These are phyloP conservation scores for Bilobella aurantiaca DNA, from an alignment of 1,140 invertebrate genomes.

Conservation along the genomic window DNA sequence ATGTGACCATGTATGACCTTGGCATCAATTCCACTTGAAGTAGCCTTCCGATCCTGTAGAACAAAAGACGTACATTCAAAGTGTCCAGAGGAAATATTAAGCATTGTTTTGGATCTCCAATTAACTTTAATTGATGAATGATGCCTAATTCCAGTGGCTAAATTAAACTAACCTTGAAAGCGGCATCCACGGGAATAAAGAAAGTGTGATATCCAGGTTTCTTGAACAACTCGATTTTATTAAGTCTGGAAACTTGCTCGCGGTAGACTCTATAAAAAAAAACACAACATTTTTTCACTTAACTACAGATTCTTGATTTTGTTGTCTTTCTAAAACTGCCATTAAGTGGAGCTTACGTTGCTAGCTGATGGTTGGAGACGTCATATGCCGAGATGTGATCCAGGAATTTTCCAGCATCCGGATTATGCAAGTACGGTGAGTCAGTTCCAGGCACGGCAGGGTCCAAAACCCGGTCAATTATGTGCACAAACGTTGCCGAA, in stretches of 20 bases:
- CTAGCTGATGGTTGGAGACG: conserved; percentile 10
- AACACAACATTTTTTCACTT: not conserved
- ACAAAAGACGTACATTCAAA: not conserved
- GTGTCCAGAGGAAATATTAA: not conserved
- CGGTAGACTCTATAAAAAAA: not conserved
- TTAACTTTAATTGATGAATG: not conserved
- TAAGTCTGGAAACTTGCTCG: conserved; percentile 55
- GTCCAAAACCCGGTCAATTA: conserved; percentile 20
- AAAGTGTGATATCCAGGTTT: conserved; percentile 69
- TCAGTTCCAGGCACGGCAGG: conserved; percentile 14
- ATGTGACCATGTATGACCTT: conserved; percentile 81
- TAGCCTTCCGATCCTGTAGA: not conserved
- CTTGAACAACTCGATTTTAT: conserved; percentile 62
- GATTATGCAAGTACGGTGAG: conserved; percentile 3
- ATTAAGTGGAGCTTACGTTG: not conserved
- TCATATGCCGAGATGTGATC: conserved; percentile 14
- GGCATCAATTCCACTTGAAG: conserved; percentile 55
- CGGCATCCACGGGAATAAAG: conserved; percentile 77
- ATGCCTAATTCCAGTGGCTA: not conserved
- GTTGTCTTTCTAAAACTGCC: not conserved
- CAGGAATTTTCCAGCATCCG: conserved; percentile 17
- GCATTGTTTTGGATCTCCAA: not conserved
- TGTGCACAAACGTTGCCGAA: conserved; percentile 7
- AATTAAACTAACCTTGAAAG: conserved; percentile 57
- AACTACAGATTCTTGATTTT: not conserved